These are phyloP conservation scores for Bubo scandiacus DNA, from an alignment of 2,113 vertebrate genomes.

Conservation along the genomic window DNA sequence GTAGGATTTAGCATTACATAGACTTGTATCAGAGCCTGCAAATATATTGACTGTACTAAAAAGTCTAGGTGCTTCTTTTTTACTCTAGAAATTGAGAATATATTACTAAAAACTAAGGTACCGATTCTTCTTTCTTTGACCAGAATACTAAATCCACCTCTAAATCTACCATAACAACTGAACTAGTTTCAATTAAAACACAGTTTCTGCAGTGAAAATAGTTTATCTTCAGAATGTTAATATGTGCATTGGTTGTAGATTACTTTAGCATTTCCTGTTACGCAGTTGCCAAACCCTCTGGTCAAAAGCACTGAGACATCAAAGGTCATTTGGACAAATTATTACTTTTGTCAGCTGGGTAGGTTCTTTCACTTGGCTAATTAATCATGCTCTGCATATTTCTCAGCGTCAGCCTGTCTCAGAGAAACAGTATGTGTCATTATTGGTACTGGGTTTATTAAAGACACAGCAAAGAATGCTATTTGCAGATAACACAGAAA, in stretches of 20 bases:
- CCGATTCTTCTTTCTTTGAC: neutral
- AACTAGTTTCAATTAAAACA: neutral
- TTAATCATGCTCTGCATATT: constrained; percentile 48
- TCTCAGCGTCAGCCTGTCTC: constrained; percentile 17
- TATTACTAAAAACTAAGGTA: neutral
- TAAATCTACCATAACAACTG: neutral
- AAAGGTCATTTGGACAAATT: constrained; percentile 60
- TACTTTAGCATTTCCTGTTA: neutral
- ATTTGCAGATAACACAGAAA: constrained; percentile 6
- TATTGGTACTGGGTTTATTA: neutral
- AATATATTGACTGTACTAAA: neutral
- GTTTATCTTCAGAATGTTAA: constrained; percentile 5
- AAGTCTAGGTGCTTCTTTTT: neutral
- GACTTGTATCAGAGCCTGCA: neutral
- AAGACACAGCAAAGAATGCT: neutral
- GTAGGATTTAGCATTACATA: neutral
- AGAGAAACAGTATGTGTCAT: constrained; percentile 14
- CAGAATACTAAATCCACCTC: neutral
- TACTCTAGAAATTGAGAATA: neutral
- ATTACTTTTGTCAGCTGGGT: constrained; percentile 49
- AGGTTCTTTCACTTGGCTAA: constrained; percentile 49
- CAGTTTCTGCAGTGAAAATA: neutral
- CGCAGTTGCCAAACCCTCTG: constrained; percentile 20
- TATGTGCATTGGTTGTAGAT: neutral
- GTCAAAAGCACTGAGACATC: constrained; percentile 34